Evolutionary conservation across 2,113 vertebrate species (phyloP), one percentile per base, ranked within the genome.

Genomic region (Enhydra lutris): DNA sequence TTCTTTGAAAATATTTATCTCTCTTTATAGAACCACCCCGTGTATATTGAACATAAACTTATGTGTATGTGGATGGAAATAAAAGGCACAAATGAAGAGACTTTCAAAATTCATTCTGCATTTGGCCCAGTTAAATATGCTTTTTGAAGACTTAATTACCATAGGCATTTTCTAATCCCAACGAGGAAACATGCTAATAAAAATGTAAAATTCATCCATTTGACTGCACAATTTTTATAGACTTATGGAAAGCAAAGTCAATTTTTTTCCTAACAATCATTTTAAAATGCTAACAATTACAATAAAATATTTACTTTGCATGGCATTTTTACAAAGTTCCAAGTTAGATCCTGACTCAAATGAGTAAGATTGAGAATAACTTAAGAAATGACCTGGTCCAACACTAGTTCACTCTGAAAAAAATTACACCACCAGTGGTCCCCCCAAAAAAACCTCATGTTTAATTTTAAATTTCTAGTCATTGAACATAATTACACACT

Each of bases 1-100:
- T 85, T 80, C 45, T 55, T 23, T 36, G 52, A 73, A 95, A 95
- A 89, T 83, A 55, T 85, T 94, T 92, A 20, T 96, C 93, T 97
- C 29, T n/a, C 36, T 97, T 74, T 47, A n/a, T 39, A 90, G 45
- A 90, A 55, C 10, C 4, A 93, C 20, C 1, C 14, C 10, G 52
- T 93, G 7, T 71, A 9, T 79, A 52, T 29, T 61, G 1, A 47
- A 15, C 0, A 6, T 73, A 89, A 86, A 97, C 89, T 55, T n/a
- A 36, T 34, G 5, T 82, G 31, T 15, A 15, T 45, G 24, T 87
- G 59, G 31, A 24, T 69, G 6, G 59, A 76, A 79, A 52, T 42
- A 31, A 65, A 31, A 76, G 57, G 23, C 4, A 52, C 42, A 87
- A 61, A 80, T 4, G 6, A 31, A 86, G 69, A 92, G 12, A 69